These are phyloP conservation scores for Brachionus angularis DNA, from an alignment of 1,140 invertebrate species.

Conservation along the genomic window DNA sequence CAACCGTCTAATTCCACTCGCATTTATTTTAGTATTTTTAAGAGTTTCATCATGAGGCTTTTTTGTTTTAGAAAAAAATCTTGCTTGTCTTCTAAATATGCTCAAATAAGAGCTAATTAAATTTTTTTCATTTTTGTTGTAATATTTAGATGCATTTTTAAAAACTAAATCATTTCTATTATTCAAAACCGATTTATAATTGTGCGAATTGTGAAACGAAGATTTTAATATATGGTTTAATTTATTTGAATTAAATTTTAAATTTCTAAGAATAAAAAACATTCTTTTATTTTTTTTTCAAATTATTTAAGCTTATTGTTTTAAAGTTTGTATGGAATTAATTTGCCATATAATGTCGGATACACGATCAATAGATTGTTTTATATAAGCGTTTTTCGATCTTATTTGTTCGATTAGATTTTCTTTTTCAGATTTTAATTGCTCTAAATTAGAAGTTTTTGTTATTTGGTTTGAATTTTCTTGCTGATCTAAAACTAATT, in stretches of 20 bases:
- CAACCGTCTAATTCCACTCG: slow-evolving; percentile 11
- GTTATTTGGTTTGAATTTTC: too few relatives aligned
- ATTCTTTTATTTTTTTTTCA: too few relatives aligned
- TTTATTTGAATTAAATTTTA: neutral
- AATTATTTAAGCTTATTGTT: slow-evolving; percentile 3
- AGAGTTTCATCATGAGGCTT: slow-evolving; percentile 1
- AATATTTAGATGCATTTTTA: too few relatives aligned
- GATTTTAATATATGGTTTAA: slow-evolving; percentile 2
- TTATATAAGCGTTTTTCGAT: slow-evolving; percentile 1
- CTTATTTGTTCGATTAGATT: slow-evolving; percentile 10
- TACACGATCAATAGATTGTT: slow-evolving; percentile 31
- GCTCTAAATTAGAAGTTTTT: neutral
- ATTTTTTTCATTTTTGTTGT: neutral
- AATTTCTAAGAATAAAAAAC: slow-evolving; percentile 1
- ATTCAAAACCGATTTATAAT: too few relatives aligned
- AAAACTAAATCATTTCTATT: too few relatives aligned
- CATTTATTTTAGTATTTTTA: slow-evolving; percentile 14
- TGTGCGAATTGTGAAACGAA: too few relatives aligned
- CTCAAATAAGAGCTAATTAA: neutral
- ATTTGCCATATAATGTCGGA: slow-evolving; percentile 43
- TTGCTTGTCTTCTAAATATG: neutral
- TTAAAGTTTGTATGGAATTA: slow-evolving; percentile 35
- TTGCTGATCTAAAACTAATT: too few relatives aligned
- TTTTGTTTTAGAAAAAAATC: neutral
- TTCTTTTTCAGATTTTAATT: slow-evolving; percentile 27